These are phyloP conservation scores for Dicyrtoma fusca DNA, from an alignment of 2,888 invertebrate genomes.

Conservation along the genomic window DNA sequence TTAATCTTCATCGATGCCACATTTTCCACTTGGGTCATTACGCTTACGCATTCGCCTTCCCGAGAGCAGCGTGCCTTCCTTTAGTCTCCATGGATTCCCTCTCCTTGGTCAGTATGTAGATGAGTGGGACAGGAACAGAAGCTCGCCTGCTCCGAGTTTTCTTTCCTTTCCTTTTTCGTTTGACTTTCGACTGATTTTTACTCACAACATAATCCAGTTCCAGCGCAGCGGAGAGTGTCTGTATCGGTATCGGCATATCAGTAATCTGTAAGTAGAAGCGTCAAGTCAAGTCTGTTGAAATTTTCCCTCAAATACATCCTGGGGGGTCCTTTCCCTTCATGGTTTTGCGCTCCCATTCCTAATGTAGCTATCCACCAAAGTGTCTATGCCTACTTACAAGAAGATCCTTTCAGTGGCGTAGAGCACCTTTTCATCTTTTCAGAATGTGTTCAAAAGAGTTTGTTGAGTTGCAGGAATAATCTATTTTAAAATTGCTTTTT, in stretches of 20 bases:
- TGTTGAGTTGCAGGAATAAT: too few relatives aligned
- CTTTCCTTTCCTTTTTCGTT: neutral
- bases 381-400: neutral
- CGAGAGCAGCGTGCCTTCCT: neutral
- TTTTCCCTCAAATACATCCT: too few relatives aligned
- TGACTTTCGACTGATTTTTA: too few relatives aligned
- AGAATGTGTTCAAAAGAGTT: too few relatives aligned
- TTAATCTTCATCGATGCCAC: conserved; percentile 57
- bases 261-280: neutral
- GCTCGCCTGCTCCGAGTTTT: neutral
- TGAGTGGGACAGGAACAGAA: neutral
- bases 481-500: too few relatives aligned
- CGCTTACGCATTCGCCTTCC: conserved; percentile 39
- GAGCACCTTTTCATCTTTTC: too few relatives aligned
- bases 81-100: neutral
- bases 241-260: neutral
- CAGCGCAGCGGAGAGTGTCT: too few relatives aligned
- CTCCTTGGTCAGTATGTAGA: neutral
- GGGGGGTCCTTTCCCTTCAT: neutral
- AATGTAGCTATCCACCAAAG: neutral
- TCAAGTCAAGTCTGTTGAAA: neutral
- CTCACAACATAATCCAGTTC: too few relatives aligned
- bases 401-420: too few relatives aligned
- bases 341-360: neutral
- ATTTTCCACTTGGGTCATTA: conserved; percentile 57